Conservation (phyloP, 1,140 invertebrate genomes). For the Eulimnadia texana region DNA sequence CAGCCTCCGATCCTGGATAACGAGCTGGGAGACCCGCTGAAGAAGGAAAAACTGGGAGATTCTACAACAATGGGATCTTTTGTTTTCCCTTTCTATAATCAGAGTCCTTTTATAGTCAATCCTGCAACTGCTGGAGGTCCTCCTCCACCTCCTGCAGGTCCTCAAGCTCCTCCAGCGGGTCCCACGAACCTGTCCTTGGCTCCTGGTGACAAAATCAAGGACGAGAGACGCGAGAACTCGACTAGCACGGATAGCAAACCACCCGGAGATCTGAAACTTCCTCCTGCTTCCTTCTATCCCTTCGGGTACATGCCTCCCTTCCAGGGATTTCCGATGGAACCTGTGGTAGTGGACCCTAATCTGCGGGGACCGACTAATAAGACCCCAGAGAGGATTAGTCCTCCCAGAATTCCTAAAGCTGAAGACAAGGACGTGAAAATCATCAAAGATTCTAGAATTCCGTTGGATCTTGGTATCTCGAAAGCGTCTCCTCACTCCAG, state of each 20-base stretch:
- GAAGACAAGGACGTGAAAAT: constrained; percentile 1
- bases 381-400: background rate
- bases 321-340: constrained; percentile 10
- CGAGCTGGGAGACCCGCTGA: constrained; percentile 27
- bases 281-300: background rate
- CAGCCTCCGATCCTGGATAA: constrained; percentile 53
- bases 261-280: background rate
- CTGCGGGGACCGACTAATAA: no score
- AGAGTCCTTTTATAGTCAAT: background rate
- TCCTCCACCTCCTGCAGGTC: no score
- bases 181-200: no score
- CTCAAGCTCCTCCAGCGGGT: no score
- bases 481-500: background rate
- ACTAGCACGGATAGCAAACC: background rate
- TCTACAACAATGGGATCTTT: background rate
- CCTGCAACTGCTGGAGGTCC: background rate
- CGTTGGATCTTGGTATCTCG: background rate
- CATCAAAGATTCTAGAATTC: background rate
- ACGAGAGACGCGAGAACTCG: background rate
- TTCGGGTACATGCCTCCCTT: constrained; percentile 13
- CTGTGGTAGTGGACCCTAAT: constrained; percentile 5
- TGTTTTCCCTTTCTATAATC: constrained; percentile 28
- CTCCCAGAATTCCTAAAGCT: background rate
- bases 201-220: background rate
- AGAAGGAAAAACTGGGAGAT: constrained; percentile 2